These are phyloP conservation scores for Meta bourneti DNA, from an alignment of 2,888 invertebrate genomes.

Conservation along the genomic window DNA sequence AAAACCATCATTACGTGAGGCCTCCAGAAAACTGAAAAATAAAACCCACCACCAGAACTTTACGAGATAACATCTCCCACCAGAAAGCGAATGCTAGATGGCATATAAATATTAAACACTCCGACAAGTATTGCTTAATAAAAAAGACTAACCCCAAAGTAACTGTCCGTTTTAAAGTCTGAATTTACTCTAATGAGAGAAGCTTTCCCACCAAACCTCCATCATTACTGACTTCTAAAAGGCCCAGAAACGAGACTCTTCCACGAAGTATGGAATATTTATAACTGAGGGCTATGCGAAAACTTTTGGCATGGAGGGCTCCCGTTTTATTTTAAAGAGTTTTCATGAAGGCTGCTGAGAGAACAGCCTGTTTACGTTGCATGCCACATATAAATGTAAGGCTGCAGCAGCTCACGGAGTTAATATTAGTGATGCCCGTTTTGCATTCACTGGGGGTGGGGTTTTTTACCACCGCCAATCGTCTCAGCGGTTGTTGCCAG, in stretches of 20 bases:
- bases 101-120: slow-evolving; percentile 69
- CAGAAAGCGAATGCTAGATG: slow-evolving; percentile 41
- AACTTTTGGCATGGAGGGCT: slow-evolving; percentile 26
- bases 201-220: slow-evolving; percentile 21
- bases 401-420: background rate
- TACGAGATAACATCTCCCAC: slow-evolving; percentile 31
- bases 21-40: slow-evolving; percentile 12
- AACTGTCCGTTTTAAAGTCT: slow-evolving; percentile 66
- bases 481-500: slow-evolving; percentile 3
- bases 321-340: slow-evolving; percentile 35
- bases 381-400: slow-evolving; percentile 19
- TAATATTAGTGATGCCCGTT: slow-evolving; percentile 30
- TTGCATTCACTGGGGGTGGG: background rate
- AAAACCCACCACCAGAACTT: slow-evolving; percentile 40
- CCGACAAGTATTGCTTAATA: slow-evolving; percentile 66
- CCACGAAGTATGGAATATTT: slow-evolving; percentile 44
- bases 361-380: background rate
- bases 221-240: slow-evolving; percentile 65
- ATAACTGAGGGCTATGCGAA: slow-evolving; percentile 52
- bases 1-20: slow-evolving; percentile 22
- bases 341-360: background rate
- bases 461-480: background rate
- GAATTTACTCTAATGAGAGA: slow-evolving; percentile 66
- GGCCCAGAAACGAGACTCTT: background rate
- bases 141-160: slow-evolving; percentile 60